Evolutionary conservation across 2,113 vertebrate genomes (phyloP).

Genomic region (Eurypyga helias): DNA sequence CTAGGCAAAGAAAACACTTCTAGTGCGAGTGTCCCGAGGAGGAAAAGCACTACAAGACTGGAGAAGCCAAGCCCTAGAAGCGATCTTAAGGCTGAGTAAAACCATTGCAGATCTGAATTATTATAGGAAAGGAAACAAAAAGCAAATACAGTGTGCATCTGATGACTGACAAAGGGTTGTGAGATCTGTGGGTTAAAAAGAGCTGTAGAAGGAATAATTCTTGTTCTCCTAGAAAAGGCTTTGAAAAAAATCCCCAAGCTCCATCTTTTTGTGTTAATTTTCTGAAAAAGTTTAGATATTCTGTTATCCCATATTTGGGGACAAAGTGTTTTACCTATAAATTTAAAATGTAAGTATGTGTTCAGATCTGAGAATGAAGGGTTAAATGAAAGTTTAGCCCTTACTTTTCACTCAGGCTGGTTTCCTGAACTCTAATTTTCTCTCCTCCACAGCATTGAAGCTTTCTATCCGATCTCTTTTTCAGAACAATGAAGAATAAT

Average conservation of each 20-base stretch:
- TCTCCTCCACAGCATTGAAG: not conserved
- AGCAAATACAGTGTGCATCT: not conserved
- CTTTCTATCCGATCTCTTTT: not conserved
- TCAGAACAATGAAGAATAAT: not conserved
- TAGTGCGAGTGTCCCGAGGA: not conserved
- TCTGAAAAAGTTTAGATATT: not conserved
- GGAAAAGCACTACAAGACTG: not conserved
- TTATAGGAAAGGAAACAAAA: not conserved
- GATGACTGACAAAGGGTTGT: not conserved
- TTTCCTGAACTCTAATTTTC: not conserved
- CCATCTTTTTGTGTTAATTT: not conserved
- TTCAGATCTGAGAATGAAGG: not conserved
- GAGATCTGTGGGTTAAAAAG: not conserved
- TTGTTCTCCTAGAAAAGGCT: not conserved
- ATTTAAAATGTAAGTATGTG: not conserved
- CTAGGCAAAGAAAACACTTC: not conserved
- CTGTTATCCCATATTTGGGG: not conserved
- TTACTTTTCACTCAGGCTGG: not conserved
- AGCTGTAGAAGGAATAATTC: not conserved
- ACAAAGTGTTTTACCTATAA: not conserved
- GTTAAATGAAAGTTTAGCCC: not conserved
- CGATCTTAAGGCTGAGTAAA: not conserved
- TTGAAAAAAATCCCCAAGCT: not conserved
- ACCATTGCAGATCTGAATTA: not conserved
- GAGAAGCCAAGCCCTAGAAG: not conserved